phyloP scores from a whole-genome alignment of 30 jellyfish, hydroid and myxozoan genomes.

The Calvadosia cruxmelitensis region DNA sequence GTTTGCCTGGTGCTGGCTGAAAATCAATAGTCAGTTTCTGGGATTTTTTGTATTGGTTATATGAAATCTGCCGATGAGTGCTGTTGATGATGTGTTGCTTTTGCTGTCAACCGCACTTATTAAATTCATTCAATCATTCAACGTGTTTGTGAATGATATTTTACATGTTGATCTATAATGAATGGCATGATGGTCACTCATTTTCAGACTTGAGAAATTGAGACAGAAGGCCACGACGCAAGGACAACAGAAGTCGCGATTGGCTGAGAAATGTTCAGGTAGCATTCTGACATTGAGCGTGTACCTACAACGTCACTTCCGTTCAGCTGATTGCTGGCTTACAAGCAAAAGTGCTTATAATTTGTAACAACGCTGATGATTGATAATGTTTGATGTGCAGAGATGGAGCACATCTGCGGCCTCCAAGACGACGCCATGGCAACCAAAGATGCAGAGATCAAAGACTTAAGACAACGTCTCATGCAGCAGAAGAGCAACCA shows the following conservation, averaged over 20 bases:
- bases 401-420: constrained; percentile 12
- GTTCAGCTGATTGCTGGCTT: too few species aligned
- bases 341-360: not conserved
- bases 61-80: too few species aligned
- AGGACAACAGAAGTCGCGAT: not conserved
- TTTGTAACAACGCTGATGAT: not conserved
- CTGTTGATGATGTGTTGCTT: too few species aligned
- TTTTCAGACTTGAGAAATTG: constrained; percentile 25
- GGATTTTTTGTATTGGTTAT: not conserved
- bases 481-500: constrained; percentile 11
- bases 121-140: too few species aligned
- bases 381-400: not conserved
- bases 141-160: too few species aligned
- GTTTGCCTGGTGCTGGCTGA: too few species aligned
- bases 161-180: not conserved
- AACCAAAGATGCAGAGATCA: constrained; percentile 14
- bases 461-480: constrained; percentile 7
- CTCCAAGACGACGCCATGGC: constrained; percentile 15
- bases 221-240: constrained; percentile 21
- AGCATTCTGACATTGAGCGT: not conserved
- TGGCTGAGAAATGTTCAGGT: constrained; percentile 28
- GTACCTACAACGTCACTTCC: too few species aligned
- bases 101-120: too few species aligned
- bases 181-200: not conserved
- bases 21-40: not conserved